Base-by-base conservation (phyloP, 2,888 invertebrate genomes). In the Cerceris ruficornis region DNA sequence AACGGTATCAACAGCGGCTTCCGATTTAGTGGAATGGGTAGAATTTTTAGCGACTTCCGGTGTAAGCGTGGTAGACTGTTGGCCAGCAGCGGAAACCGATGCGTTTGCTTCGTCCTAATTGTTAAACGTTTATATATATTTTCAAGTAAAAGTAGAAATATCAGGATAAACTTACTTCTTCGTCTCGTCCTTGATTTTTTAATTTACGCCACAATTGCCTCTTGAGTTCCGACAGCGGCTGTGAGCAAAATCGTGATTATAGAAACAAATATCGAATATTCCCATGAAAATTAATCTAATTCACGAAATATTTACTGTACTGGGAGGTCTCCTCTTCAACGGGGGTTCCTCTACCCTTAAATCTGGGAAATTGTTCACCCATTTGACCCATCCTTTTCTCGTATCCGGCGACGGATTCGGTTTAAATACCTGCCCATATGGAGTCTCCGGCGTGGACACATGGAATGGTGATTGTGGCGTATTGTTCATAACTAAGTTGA, bases 361-460 rank as follows among this genome's bases (percentile, higher is more conserved):
- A 64, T 94, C 93, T 0, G 94, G 94, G 72, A 94, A 91, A 46
- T 90, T 88, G 67, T 94, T 92, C n/a, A 94, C 89, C 92, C 92
- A 94, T 72, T 92, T 92, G 28, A 92, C 88, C 92, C 93, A 93
- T 17, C 90, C 91, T 87, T 95, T 94, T 70, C 93, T 91, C 2
- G 94, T 92, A 8, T 90, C 88, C 0, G 93, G 93, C 0, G 94
- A 93, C 4, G 94, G 94, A 89, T 93, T 92, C 0, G 93, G 90
- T 42, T 89, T 89, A 52, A 94, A 92, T 69, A 93, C 91, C 49
- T 92, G 92, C 2, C 94, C 94, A 71, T 94, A 93, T 0, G 95
- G 94, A 8, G 94, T 94, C 1, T 94, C 93, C 0, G 95, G 95
- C 0, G 95, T 95, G 13, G 93, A 90, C 4, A 93, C 90, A 61